Evolutionary conservation across 2,113 vertebrate species (phyloP), one percentile per base, ranked within the genome.

Genomic region (Isichthys henryi): DNA sequence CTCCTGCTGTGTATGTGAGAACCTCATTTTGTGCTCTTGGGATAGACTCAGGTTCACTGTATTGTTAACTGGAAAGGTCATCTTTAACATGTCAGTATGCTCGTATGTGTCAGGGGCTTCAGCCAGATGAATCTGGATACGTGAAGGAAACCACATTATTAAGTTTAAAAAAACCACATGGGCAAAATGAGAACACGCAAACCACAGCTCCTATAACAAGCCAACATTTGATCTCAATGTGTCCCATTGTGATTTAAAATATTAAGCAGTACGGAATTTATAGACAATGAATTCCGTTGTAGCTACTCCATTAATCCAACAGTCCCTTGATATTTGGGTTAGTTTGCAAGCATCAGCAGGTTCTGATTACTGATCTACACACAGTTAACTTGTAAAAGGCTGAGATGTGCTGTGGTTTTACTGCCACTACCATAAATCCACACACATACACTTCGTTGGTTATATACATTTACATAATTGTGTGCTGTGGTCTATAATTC

Each of bases 381-480:
- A 50, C 23, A 50, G n/a, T 86, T 49, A 86, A 50, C 83, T 86
- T 86, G 9, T n/a, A 86, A 86, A 86, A 86, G 23, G 83, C 83
- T 27, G 83, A 48, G 10, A 70, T 50, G 50, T 86, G 11, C 83
- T 27, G 83, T 27, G 9, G 83, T 86, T 86, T 86, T 86, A 31
- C 15, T 43, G 74, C 35, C 27, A 48, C 45, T 27, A n/a, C 21
- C 46, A 86, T 86, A 86, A 86, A 86, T 86, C 48, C 83, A 86
- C 83, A 50, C 23, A n/a, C 43, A 50, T 86, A n/a, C 46, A 50
- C 45, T 13, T 49, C n/a, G 9, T 50, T 27, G 83, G 46, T 50
- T 49, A 31, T 86, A 50, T 27, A 50, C 48, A 50, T 86, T 86
- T 50, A 86, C 83, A 86, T 86, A 86, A 86, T 86, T 48, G 45